Base-by-base conservation (phyloP, 2,113 vertebrate genomes). In the Periophthalmus modestus region DNA sequence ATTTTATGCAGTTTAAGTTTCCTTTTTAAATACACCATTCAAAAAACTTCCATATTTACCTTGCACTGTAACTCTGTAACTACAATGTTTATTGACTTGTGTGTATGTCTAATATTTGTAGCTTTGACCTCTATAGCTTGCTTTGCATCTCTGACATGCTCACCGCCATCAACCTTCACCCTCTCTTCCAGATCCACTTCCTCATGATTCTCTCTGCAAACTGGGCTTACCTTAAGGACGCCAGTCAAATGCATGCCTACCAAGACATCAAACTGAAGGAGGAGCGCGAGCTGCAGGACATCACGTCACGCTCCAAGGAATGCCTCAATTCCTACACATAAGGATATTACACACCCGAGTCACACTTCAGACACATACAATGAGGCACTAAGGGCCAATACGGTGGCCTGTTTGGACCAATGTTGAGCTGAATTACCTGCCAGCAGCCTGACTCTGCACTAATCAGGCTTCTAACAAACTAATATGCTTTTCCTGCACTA, bases 181-280 rank as follows among this genome's bases (percentile, higher is more conserved):
- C 96, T 98, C 96, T 98, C 92, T 99, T 98, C 93, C 97, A 99
- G 98, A 98, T 99, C 95, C 98, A 99, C 96, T 98, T 97, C 96
- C 98, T 99, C 94, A 99, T 98, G 98, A 97, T 99, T 96, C 96
- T 98, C 92, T 97, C 97, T 91, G 97, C 98, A 95, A 98, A 99
- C 95, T 99, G 98, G 98, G 98, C 98, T 94, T 99, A 98, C 95
- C 96, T 99, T 95, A 98, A 99, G 95, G 97, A 98, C 87, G 97
- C 97, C 58, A 97, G 97, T 96, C 97, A 97, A 93, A 96, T 96
- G 95, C 98, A 97, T 95, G 94, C 96, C 93, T 98, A 98, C 95
- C 97, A 97, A 90, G 97, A 97, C 96, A 96, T 97, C 96, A 98
- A 96, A 97, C 93, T 95, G 94, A 98, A 98, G 95, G 97, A 98